Conservation (phyloP, 1,140 invertebrate species). For the Aphelenchoides besseyi region DNA sequence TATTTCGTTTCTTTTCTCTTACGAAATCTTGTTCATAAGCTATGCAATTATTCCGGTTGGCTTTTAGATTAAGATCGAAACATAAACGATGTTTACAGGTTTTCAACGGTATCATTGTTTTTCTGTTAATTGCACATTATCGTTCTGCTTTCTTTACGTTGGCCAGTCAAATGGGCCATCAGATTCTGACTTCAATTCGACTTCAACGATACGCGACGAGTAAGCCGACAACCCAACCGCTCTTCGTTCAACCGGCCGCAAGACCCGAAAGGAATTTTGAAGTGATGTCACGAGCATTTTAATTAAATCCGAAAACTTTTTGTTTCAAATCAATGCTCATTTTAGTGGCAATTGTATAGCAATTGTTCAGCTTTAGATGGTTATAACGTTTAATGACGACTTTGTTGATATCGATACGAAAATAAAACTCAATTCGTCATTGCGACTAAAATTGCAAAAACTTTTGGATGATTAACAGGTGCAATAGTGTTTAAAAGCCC, state of each 20-base stretch:
- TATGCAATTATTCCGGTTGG: background rate
- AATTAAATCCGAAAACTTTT: no score
- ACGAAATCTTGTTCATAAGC: background rate
- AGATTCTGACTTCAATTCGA: background rate
- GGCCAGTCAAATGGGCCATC: background rate
- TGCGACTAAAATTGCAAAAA: no score
- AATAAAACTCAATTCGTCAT: no score
- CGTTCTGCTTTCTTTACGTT: background rate
- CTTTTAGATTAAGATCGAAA: background rate
- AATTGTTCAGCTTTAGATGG: no score
- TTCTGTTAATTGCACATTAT: background rate
- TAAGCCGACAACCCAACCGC: background rate
- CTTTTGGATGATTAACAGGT: no score
- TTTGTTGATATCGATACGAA: no score
- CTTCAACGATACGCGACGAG: background rate
- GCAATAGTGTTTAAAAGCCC: no score
- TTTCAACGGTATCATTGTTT: background rate
- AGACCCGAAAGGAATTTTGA: background rate
- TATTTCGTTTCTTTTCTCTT: background rate
- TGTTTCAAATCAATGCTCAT: no score
- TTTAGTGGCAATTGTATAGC: no score
- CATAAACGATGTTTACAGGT: background rate
- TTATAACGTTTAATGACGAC: no score
- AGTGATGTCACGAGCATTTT: background rate
- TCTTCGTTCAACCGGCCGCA: background rate